A percentile compares a stretch with the other conserved stretches of the same genome.
These are phyloP conservation scores for Cheilosia impressa DNA, from an alignment of 2,888 invertebrate genomes.

Conservation along the genomic window DNA sequence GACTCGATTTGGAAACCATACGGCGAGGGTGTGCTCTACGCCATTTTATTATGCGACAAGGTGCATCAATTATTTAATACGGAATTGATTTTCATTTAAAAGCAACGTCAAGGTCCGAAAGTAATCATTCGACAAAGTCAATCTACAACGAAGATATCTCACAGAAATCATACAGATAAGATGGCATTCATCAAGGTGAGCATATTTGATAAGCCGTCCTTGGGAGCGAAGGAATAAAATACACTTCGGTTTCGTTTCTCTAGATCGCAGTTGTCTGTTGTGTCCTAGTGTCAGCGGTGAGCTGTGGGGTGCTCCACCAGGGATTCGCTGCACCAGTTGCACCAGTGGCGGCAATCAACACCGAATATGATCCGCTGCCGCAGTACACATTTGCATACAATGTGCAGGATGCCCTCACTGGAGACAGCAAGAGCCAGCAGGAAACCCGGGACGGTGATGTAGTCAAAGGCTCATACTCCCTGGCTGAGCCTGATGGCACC, in stretches of 20 bases:
- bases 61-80: conserved; percentile 21
- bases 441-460: conserved; percentile 87
- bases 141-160: conserved; percentile 54
- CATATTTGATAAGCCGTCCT: background rate
- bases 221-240: background rate
- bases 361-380: conserved; percentile 82
- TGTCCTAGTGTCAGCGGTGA: conserved; percentile 72
- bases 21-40: conserved; percentile 56
- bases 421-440: conserved; percentile 85
- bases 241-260: background rate
- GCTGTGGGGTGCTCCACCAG: conserved; percentile 78
- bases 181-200: conserved; percentile 68
- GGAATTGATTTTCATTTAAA: conserved; percentile 63
- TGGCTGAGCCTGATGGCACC: conserved; percentile 81
- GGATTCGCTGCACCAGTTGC: conserved; percentile 78
- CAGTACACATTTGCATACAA: conserved; percentile 89
- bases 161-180: background rate
- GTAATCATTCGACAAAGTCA: conserved; percentile 64
- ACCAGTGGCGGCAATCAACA: conserved; percentile 77
- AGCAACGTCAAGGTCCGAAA: conserved; percentile 67
- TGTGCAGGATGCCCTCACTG: conserved; percentile 88
- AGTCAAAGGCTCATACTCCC: conserved; percentile 84
- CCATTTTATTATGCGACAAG: conserved; percentile 43
- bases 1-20: conserved; percentile 60
- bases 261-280: conserved; percentile 77